Conservation (phyloP, 2,113 vertebrate genomes). For the Notechis scutatus region DNA sequence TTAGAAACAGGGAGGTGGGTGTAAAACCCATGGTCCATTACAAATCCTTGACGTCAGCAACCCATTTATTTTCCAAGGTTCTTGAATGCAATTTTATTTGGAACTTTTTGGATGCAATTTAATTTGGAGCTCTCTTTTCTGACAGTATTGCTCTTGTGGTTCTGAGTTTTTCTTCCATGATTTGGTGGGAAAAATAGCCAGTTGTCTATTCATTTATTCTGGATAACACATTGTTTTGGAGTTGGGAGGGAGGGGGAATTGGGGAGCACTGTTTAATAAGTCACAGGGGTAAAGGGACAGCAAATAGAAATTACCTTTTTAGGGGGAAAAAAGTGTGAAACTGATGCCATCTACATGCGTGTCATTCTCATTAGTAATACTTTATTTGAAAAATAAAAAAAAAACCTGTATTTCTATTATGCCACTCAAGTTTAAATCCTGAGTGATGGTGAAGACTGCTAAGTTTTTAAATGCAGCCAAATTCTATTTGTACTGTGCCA, state of each 20-base stretch:
- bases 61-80: not conserved
- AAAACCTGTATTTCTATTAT: not conserved
- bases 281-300: not conserved
- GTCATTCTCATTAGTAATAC: not conserved
- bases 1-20: slow-evolving; percentile 5
- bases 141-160: not conserved
- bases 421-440: not conserved
- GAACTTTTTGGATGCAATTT: slow-evolving; percentile 16
- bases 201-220: not conserved
- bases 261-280: not conserved
- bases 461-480: not conserved
- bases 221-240: not conserved
- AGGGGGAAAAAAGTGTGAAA: not conserved
- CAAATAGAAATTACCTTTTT: not conserved
- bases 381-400: not conserved
- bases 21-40: slow-evolving; percentile 23
- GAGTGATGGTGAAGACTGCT: not conserved
- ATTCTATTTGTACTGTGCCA: not conserved
- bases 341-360: not conserved
- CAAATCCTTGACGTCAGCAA: slow-evolving; percentile 20
- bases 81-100: slow-evolving; percentile 26
- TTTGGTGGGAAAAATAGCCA: slow-evolving; percentile 10
- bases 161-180: not conserved
- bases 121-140: slow-evolving; percentile 15
- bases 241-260: not conserved